These are phyloP conservation scores for Oreortyx pictus DNA, from an alignment of 2,797 vertebrate genomes.

Conservation along the genomic window DNA sequence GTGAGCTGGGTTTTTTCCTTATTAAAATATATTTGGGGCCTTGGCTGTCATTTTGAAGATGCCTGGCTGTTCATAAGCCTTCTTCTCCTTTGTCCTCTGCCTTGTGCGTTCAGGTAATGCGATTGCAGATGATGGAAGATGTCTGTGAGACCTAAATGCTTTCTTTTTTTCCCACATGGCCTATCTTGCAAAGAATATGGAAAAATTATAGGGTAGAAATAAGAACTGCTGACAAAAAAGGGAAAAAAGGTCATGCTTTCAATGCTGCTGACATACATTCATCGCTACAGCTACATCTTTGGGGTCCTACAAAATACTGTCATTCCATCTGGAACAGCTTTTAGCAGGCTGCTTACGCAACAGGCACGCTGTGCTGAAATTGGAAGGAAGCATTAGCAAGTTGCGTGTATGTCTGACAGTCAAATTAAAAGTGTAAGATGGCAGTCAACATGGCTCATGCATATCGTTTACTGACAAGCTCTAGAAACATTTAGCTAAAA, in stretches of 20 bases:
- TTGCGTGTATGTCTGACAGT: slow-evolving; percentile 57
- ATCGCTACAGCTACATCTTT: slow-evolving; percentile 18
- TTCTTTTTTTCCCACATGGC: neutral
- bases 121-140: neutral
- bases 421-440: slow-evolving; percentile 55
- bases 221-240: neutral
- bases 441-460: slow-evolving; percentile 48
- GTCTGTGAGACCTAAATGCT: neutral
- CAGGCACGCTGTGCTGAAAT: slow-evolving; percentile 2
- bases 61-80: neutral
- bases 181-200: neutral
- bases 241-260: neutral
- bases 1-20: neutral
- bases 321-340: slow-evolving; percentile 55
- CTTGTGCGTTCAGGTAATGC: neutral
- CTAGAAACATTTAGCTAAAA: slow-evolving; percentile 39
- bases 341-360: slow-evolving; percentile 46
- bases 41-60: neutral
- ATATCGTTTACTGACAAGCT: slow-evolving; percentile 21
- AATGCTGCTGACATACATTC: slow-evolving; percentile 33
- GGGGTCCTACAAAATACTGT: slow-evolving; percentile 40
- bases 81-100: neutral
- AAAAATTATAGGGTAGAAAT: slow-evolving; percentile 14
- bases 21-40: neutral
- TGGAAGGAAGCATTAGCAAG: slow-evolving; percentile 43